A percentile compares a stretch with the other conserved stretches of the same genome.
phyloP scores from a whole-genome alignment of 2,888 invertebrate species.

The Microctonus hyperodae region DNA sequence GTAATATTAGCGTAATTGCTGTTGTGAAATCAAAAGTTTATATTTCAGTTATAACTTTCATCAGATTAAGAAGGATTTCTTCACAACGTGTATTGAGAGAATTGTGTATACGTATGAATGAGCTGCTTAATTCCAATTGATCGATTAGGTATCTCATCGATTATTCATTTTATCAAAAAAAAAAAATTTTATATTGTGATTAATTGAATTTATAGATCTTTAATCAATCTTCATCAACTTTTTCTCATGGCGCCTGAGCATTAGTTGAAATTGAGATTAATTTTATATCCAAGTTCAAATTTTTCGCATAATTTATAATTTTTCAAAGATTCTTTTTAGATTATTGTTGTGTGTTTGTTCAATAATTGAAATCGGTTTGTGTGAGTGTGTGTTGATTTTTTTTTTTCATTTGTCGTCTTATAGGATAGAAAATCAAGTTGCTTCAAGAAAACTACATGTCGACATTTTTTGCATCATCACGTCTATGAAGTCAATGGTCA shows the following conservation, averaged over 20 bases:
- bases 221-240: constrained; percentile 22
- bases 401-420: not conserved
- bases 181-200: not conserved
- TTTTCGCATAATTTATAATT: not conserved
- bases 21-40: constrained; percentile 26
- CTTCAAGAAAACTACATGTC: not conserved
- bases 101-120: constrained; percentile 26
- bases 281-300: not conserved
- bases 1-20: constrained; percentile 21
- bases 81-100: constrained; percentile 21
- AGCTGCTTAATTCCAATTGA: not conserved
- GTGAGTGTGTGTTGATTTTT: not conserved
- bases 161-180: not conserved
- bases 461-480: not conserved
- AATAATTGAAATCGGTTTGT: not conserved
- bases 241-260: constrained; percentile 31
- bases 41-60: constrained; percentile 16
- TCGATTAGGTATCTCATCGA: not conserved
- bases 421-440: not conserved
- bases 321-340: not conserved
- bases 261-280: not conserved
- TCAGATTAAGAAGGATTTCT: not conserved
- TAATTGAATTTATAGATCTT: constrained; percentile 1
- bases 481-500: not conserved
- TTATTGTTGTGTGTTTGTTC: not conserved